Conservation (phyloP, 2,797 vertebrate species). For the Mus minutoides region DNA sequence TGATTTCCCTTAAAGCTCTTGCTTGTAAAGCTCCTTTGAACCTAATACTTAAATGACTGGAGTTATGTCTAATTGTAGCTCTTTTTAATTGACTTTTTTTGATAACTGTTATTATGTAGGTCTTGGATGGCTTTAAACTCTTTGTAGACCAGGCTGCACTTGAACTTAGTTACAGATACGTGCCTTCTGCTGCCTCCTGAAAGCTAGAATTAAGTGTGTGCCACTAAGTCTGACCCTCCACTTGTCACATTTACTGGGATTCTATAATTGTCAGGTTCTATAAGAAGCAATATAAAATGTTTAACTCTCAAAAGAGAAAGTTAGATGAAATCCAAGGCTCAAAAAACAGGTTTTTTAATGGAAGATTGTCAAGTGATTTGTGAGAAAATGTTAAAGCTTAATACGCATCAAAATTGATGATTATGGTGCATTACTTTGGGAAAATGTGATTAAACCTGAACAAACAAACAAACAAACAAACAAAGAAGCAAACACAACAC, state of each 20-base stretch:
- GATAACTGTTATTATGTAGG: background rate
- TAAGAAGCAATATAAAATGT: background rate
- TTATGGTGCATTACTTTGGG: background rate
- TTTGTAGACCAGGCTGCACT: background rate
- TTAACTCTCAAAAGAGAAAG: background rate
- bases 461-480: background rate
- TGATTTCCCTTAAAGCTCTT: conserved; percentile 74
- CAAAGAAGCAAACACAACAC: background rate
- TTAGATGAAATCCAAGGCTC: background rate
- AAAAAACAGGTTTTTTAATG: background rate
- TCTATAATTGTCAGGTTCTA: background rate
- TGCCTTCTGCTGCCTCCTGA: background rate
- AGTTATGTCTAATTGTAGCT: background rate
- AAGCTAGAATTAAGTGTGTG: background rate
- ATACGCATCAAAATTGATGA: background rate
- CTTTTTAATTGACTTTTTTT: background rate
- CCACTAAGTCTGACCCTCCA: background rate
- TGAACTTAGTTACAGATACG: background rate
- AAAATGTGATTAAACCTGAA: background rate
- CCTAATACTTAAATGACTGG: conserved; percentile 44
- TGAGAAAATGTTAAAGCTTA: background rate
- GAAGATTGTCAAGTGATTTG: background rate
- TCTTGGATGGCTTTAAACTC: background rate
- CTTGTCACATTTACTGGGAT: conserved; percentile 30
- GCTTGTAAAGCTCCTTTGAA: conserved; percentile 25